Evolutionary conservation across 2,797 vertebrate genomes (phyloP), one percentile per base, ranked within the genome.

Genomic region (Sebastes miniatus): DNA sequence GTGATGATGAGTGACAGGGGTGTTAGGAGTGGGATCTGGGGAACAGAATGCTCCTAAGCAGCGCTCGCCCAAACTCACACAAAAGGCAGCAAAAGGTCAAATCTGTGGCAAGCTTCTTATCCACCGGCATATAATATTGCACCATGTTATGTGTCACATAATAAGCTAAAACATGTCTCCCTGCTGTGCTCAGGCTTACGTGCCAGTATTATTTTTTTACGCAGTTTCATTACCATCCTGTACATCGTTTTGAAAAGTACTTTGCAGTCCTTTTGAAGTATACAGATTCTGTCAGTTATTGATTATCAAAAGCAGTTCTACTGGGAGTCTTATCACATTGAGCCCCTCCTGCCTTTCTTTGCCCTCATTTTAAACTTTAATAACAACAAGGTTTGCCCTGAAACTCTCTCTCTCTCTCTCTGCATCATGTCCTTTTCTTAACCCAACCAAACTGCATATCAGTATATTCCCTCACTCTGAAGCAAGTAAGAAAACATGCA

Each of bases 1-100:
- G 95, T 94, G 92, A 93, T 94, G 93, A 93, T 93, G 93, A 95
- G 94, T 94, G 94, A 95, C 94, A 94, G 92, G 93, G 91, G 93
- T 93, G 92, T 94, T 94, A 92, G 90, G 89, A 89, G 80, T 90
- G 91, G 91, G 93, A 93, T 93, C 91, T 92, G 92, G 90, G 89
- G 90, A 93, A 92, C 89, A 93, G 91, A 95, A 93, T 93, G 91
- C 68, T 86, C 87, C 87, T 88, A 90, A 92, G 90, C 90, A 94
- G 90, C 25, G 80, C 71, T 90, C 85, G 79, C 75, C 86, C 85
- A 91, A 88, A 92, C 90, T 88, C 88, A 86, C 85, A 93, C 91
- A 93, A 92, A 92, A 92, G 88, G 80, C 90, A 91, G 84, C 84
- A 77, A 93, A 93, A 93, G 91, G 91, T 94, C 93, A 94, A 91